Conservation (phyloP, 1,140 invertebrate species). For the Mizuhopecten yessoensis region DNA sequence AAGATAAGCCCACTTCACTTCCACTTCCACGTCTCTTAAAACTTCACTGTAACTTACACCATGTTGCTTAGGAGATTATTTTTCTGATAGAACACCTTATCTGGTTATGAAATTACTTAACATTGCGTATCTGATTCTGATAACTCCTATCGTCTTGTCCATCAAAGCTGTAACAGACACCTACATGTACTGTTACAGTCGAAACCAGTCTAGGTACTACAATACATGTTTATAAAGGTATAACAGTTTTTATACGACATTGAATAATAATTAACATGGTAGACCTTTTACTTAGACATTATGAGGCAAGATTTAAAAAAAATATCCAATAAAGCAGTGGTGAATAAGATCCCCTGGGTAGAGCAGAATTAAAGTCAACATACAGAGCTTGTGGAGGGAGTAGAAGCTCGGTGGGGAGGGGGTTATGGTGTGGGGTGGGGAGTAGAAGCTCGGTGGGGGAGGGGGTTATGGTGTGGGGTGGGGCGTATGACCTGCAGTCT, state of each 20-base stretch:
- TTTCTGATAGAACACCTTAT: background rate
- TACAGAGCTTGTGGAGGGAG: background rate
- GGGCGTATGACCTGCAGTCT: constrained; percentile 10
- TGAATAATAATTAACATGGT: background rate
- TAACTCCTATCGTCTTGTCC: background rate
- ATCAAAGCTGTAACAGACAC: too few relatives aligned
- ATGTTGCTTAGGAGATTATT: too few relatives aligned
- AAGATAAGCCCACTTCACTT: background rate
- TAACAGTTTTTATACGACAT: background rate
- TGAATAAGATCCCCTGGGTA: background rate
- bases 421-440: constrained; percentile 36
- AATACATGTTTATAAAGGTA: background rate
- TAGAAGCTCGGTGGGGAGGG: background rate
- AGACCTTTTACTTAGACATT: background rate
- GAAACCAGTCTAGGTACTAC: background rate
- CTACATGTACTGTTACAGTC: too few relatives aligned
- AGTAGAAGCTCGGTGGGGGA: background rate
- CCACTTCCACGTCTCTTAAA: background rate
- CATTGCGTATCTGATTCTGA: constrained; percentile 3
- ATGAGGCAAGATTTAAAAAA: background rate
- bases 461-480: constrained; percentile 36
- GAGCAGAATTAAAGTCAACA: background rate
- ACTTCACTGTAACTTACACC: background rate
- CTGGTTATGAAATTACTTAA: background rate
- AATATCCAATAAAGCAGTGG: background rate